Conservation (phyloP, 1,140 invertebrate genomes). For the Acarapis woodi region DNA sequence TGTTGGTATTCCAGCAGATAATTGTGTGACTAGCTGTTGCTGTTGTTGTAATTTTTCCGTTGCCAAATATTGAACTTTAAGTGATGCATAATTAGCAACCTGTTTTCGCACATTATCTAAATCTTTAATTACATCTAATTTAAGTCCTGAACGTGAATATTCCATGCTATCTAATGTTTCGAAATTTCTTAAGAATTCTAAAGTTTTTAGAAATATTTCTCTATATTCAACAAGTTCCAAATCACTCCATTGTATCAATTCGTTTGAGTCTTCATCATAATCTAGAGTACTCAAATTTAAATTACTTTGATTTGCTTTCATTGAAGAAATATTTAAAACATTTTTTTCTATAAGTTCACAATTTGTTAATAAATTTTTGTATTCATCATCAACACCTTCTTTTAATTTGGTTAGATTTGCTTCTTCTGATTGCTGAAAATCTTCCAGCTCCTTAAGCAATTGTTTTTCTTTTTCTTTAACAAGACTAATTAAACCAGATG, state of each 20-base stretch:
- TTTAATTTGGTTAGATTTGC: slow-evolving; percentile 52
- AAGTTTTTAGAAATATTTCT: slow-evolving; percentile 66
- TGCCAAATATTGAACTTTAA: slow-evolving; percentile 30
- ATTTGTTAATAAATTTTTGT: slow-evolving; percentile 70
- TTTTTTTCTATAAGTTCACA: slow-evolving; percentile 81
- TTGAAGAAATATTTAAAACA: slow-evolving; percentile 58
- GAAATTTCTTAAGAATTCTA: slow-evolving; percentile 67
- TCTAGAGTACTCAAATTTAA: too few species aligned
- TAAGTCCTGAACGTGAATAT: slow-evolving; percentile 46
- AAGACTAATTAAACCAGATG: slow-evolving; percentile 46
- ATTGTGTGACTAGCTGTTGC: slow-evolving; percentile 1
- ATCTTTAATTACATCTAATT: slow-evolving; percentile 57
- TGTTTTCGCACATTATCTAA: slow-evolving; percentile 58
- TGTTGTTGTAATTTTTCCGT: not conserved
- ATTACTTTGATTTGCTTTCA: too few species aligned
- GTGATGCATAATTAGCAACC: slow-evolving; percentile 51
- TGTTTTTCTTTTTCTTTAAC: slow-evolving; percentile 65
- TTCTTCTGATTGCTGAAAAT: slow-evolving; percentile 50
- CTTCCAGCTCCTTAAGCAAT: slow-evolving; percentile 57
- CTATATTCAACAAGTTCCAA: slow-evolving; percentile 44
- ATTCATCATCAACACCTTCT: slow-evolving; percentile 68
- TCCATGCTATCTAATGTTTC: slow-evolving; percentile 50
- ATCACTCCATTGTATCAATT: slow-evolving; percentile 23
- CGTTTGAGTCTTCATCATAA: not conserved
- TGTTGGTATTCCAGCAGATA: too few species aligned